Evolutionary conservation across 2,888 invertebrate genomes (phyloP).

Genomic region (Cacoxenus indagator): DNA sequence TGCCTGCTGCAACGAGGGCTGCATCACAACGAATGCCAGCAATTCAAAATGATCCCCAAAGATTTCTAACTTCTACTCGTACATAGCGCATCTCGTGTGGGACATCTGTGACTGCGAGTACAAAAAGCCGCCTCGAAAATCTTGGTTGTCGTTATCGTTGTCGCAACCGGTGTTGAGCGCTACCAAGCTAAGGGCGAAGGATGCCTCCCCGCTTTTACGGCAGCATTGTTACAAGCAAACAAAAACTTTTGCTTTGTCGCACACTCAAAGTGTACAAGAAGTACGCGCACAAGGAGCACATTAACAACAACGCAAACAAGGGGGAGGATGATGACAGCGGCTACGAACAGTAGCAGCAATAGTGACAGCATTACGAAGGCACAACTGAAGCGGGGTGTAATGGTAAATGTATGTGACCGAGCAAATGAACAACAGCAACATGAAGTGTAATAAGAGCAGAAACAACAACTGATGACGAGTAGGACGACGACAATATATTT

Average conservation of each 20-base stretch:
- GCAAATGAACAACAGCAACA: neutral
- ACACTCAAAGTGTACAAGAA: constrained; percentile 30
- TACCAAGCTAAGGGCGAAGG: neutral
- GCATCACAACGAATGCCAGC: no score
- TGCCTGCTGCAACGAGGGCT: neutral
- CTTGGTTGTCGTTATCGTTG: constrained; percentile 29
- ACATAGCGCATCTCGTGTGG: neutral
- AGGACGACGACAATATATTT: neutral
- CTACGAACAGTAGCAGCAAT: neutral
- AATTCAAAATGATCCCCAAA: no score
- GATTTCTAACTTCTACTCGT: constrained; percentile 10
- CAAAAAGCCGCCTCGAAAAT: no score
- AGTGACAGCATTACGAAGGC: neutral
- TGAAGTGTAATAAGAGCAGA: neutral
- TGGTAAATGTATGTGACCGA: neutral
- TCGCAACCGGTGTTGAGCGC: constrained; percentile 28
- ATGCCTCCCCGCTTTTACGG: no score
- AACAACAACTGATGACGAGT: neutral
- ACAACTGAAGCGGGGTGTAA: neutral
- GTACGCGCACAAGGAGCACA: constrained; percentile 41
- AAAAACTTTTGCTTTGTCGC: constrained; percentile 43
- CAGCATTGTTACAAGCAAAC: constrained; percentile 53
- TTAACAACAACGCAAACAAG: constrained; percentile 24
- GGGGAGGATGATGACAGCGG: neutral
- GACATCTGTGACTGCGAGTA: no score